Evolutionary conservation across 1,140 invertebrate species (phyloP), one percentile per base, ranked within the genome.

Genomic region (Andrena cerasifolii): DNA sequence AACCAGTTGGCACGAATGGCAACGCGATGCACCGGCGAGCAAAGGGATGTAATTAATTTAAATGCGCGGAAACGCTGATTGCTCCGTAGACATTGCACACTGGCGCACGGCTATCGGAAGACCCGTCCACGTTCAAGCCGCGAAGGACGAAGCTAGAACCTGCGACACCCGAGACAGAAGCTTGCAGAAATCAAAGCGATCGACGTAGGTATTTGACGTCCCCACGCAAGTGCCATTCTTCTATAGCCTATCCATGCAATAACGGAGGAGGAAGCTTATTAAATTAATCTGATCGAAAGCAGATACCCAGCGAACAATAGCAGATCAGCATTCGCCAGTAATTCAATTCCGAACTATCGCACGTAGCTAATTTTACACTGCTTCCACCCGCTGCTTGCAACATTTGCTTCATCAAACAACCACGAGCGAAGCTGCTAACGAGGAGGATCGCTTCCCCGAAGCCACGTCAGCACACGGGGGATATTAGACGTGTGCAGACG

Each of bases 1-100:
- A 84, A 80, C 62, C 77, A 83, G 72, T 82, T 62, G 72, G 40
- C 56, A 63, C 67, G 47, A 68, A 61, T 76, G 31, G 26, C 53
- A 45, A 36, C 61, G 26, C 72, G 72, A 79, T 76, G 63, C 63
- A 8, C 24, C 66, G 43, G 14, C 21, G 14, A 53, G 31, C 45
- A 31, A 77, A 71, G 5, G 63, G 26, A 40, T 6, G 45, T 61
- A 62, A 77, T 77, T 77, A 70, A 59, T 71, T 77, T 24, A 31
- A 70, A 71, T 43, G 28, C 24, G 33, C 24, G 21, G 51, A 36
- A 58, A 21, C 18, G 21, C 0, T 56, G 53, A 56, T 45, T 26
- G n/a, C 2, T 8, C 21, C 0, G 40, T 12, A 3, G 2, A 36
- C 4, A 43, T 14, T 40, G 31, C 4, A 4, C 16, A 14, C 7